Evolutionary conservation across 1,140 invertebrate genomes (phyloP).

Genomic region (Solenopsis fugax): DNA sequence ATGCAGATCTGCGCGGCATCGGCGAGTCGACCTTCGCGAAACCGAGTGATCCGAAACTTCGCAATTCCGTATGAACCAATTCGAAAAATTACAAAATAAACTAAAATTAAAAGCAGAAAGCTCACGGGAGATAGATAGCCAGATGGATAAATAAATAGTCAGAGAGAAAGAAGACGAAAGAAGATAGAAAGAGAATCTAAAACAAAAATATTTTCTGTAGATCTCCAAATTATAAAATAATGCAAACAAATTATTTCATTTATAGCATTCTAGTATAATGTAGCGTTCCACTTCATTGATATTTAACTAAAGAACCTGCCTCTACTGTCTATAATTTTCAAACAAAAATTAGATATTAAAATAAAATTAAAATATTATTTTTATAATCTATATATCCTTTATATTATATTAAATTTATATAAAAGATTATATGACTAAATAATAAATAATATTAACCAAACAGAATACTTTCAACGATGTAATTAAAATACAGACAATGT

Average conservation of each 20-base stretch:
- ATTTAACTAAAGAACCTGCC: too few relatives aligned
- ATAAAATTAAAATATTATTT: background rate
- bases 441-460: slow-evolving; percentile 19
- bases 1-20: slow-evolving; percentile 71
- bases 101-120: background rate
- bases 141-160: background rate
- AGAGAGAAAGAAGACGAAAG: background rate
- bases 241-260: background rate
- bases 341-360: too few relatives aligned
- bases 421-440: background rate
- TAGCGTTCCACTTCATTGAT: background rate
- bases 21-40: slow-evolving; percentile 34
- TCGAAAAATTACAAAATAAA: slow-evolving; percentile 34
- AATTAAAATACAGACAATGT: background rate
- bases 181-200: background rate
- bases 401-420: background rate
- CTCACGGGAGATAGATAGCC: background rate
- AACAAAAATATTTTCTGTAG: background rate
- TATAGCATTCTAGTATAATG: background rate
- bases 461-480: background rate
- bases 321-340: too few relatives aligned
- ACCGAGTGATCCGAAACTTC: slow-evolving; percentile 33
- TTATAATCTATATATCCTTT: background rate
- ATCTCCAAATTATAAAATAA: background rate
- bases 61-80: slow-evolving; percentile 21